phyloP scores from a whole-genome alignment of 1,140 invertebrate species.

The Habropoda laboriosa region DNA sequence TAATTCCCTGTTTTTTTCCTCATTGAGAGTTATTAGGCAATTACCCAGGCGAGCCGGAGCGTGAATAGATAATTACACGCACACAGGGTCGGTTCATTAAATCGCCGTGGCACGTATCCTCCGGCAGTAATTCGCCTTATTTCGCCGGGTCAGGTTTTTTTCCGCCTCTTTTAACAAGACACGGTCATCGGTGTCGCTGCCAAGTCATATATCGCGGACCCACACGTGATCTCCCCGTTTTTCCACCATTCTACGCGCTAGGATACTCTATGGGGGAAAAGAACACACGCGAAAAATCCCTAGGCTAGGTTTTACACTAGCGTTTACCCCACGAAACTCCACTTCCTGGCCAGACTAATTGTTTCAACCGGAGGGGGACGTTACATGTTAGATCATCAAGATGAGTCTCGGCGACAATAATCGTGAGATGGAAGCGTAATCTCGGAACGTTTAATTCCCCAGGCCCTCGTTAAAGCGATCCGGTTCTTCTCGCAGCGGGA shows the following conservation, averaged over 20 bases:
- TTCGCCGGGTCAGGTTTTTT: slow-evolving; percentile 2
- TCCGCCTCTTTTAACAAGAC: slow-evolving; percentile 33
- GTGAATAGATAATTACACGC: slow-evolving; percentile 55
- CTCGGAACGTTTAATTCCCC: slow-evolving; percentile 30
- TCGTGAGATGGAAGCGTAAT: slow-evolving; percentile 15
- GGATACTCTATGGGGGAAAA: too few species aligned
- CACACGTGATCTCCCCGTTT: background rate
- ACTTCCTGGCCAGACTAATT: background rate
- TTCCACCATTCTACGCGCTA: background rate
- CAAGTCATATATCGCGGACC: slow-evolving; percentile 35
- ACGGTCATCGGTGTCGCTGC: slow-evolving; percentile 23
- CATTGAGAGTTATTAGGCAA: slow-evolving; percentile 20
- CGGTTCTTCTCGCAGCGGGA: slow-evolving; percentile 24
- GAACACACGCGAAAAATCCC: too few species aligned
- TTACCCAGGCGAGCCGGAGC: background rate
- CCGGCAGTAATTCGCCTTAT: slow-evolving; percentile 39
- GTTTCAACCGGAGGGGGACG: background rate
- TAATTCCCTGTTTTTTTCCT: background rate
- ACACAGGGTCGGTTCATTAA: slow-evolving; percentile 9
- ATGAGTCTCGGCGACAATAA: background rate
- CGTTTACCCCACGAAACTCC: too few species aligned
- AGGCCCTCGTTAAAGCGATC: slow-evolving; percentile 20
- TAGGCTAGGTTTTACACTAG: too few species aligned
- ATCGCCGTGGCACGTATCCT: slow-evolving; percentile 42
- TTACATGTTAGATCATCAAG: background rate